Conservation (phyloP, 2,888 invertebrate genomes). For the Xestia rhomboidea region DNA sequence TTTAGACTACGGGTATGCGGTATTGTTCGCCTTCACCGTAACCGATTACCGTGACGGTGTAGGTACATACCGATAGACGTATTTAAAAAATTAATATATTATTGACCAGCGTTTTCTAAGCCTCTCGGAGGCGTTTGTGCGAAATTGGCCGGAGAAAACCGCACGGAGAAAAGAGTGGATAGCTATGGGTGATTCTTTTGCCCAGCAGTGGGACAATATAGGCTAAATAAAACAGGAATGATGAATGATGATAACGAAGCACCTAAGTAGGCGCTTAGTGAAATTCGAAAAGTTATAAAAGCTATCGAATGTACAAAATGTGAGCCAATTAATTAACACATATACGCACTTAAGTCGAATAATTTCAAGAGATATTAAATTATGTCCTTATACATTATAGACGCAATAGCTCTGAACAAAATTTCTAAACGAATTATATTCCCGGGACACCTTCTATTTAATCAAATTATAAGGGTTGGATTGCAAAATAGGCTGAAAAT, state of each 20-base stretch:
- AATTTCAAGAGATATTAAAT: constrained; percentile 41
- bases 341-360: constrained; percentile 28
- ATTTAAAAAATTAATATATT: neutral
- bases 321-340: constrained; percentile 16
- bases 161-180: too few species aligned
- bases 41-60: neutral
- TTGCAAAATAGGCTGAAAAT: constrained; percentile 65
- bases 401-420: constrained; percentile 20
- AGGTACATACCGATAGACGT: too few species aligned
- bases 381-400: constrained; percentile 26
- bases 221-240: neutral
- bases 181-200: too few species aligned
- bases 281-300: constrained; percentile 1
- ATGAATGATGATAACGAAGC: neutral
- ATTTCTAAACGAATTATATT: constrained; percentile 50
- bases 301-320: neutral
- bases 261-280: neutral
- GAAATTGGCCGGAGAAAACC: too few species aligned
- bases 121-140: too few species aligned
- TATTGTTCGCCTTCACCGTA: constrained; percentile 37
- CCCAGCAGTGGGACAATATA: too few species aligned
- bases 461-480: constrained; percentile 72
- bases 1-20: constrained; percentile 32
- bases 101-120: too few species aligned
- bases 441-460: constrained; percentile 62